These are phyloP conservation scores for Zalophus californianus DNA, from an alignment of 2,797 vertebrate genomes.

Conservation along the genomic window DNA sequence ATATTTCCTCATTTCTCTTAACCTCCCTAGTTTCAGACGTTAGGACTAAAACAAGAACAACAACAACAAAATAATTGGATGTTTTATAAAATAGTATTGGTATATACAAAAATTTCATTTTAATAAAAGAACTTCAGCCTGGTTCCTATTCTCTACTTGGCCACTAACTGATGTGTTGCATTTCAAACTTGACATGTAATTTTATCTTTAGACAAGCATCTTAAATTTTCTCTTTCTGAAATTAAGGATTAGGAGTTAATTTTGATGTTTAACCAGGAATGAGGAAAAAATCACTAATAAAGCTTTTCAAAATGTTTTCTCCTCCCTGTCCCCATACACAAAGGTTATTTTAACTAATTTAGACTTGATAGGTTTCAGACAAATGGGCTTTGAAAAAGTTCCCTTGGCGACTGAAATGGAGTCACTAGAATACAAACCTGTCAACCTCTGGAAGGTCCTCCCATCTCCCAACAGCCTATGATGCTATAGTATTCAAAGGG, in stretches of 20 bases:
- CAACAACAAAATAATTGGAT: neutral
- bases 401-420: neutral
- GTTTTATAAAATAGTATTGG: neutral
- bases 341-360: neutral
- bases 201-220: neutral
- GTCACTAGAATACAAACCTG: neutral
- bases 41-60: neutral
- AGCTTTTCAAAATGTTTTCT: neutral
- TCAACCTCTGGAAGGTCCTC: neutral
- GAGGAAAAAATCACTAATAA: neutral
- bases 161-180: neutral
- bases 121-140: neutral
- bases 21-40: neutral
- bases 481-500: neutral
- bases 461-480: neutral
- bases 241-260: neutral
- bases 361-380: neutral
- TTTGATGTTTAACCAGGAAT: neutral
- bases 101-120: neutral
- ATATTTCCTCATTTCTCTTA: neutral
- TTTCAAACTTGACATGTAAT: neutral
- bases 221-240: neutral
- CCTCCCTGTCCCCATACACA: neutral
- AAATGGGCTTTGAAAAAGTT: neutral
- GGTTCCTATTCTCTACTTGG: neutral